A percentile compares a stretch with the other conserved stretches of the same genome.
Evolutionary conservation across 2,113 vertebrate genomes (phyloP).

Genomic region (Gymnarchus niloticus): DNA sequence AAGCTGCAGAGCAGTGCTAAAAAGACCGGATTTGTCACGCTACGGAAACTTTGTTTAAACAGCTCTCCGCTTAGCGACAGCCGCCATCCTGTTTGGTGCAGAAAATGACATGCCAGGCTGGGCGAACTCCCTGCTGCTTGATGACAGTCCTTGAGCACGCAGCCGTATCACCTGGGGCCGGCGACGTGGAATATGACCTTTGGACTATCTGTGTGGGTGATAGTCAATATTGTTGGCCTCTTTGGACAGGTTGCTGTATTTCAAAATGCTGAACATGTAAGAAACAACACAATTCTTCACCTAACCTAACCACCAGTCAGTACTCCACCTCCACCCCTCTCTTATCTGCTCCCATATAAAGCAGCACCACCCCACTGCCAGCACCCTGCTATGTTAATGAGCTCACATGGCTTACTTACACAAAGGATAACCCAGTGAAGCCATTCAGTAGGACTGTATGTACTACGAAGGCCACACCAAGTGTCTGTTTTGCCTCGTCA

Average conservation of each 20-base stretch:
- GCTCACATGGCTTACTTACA: not conserved
- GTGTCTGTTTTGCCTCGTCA: not conserved
- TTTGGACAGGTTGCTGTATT: too few species aligned
- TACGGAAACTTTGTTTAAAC: not conserved
- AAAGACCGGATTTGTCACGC: conserved; percentile 6
- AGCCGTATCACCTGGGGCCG: too few species aligned
- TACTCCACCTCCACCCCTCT: not conserved
- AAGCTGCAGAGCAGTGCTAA: conserved; percentile 39
- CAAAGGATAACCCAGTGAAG: not conserved
- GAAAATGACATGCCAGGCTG: not conserved
- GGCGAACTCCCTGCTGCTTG: not conserved
- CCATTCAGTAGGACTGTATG: not conserved
- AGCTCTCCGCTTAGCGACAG: not conserved
- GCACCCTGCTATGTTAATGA: not conserved
- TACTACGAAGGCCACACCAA: too few species aligned
- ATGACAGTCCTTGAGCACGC: too few species aligned
- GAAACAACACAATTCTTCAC: too few species aligned
- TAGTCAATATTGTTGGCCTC: too few species aligned
- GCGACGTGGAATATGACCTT: too few species aligned
- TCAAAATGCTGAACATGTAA: too few species aligned
- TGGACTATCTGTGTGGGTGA: too few species aligned
- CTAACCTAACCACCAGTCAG: not conserved
- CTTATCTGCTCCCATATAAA: too few species aligned
- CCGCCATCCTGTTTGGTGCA: not conserved
- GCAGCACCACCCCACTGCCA: not conserved